phyloP scores from a whole-genome alignment of 2,113 vertebrate genomes.

The Corythornis madagascariensis region DNA sequence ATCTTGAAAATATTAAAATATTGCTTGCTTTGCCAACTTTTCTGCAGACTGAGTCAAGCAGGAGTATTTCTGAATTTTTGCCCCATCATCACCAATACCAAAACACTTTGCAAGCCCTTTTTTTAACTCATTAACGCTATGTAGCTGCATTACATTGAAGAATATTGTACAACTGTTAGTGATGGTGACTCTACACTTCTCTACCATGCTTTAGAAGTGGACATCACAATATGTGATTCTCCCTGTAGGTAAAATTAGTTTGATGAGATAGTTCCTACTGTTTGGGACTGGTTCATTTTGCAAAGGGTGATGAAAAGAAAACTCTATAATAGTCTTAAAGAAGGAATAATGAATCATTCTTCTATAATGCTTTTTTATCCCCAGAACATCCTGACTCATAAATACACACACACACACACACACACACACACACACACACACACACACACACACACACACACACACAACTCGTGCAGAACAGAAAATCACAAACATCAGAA shows the following conservation, averaged over 20 bases:
- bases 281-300: not conserved
- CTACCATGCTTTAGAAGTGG: not conserved
- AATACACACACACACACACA: not conserved
- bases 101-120: not conserved
- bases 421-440: not conserved
- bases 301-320: not conserved
- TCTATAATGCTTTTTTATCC: not conserved
- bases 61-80: slow-evolving; percentile 5
- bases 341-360: not conserved
- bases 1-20: not conserved
- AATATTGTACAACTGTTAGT: not conserved
- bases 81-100: not conserved
- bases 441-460: too few species aligned
- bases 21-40: not conserved
- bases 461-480: too few species aligned
- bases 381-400: not conserved
- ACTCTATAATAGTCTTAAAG: not conserved
- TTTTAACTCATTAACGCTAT: not conserved
- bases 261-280: not conserved
- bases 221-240: not conserved
- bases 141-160: not conserved
- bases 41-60: not conserved
- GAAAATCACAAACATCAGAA: too few species aligned
- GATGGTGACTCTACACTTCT: not conserved
- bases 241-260: not conserved